Conservation (phyloP, 2,113 vertebrate genomes). For the Ariopsis seemanni region DNA sequence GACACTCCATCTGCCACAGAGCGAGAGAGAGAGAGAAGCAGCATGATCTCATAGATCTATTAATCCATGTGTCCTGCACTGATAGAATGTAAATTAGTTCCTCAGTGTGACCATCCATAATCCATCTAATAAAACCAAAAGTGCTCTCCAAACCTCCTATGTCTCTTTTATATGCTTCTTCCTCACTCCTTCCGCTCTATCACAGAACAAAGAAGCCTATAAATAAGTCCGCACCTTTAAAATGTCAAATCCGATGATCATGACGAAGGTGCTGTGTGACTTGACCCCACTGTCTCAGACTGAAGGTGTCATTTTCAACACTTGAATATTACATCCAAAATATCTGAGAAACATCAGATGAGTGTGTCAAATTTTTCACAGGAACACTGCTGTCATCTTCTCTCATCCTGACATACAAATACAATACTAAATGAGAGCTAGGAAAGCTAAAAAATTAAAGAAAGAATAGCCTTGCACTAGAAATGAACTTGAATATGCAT, state of each 20-base stretch:
- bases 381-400: background rate
- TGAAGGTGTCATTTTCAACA: background rate
- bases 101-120: conserved; percentile 21
- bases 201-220: conserved; percentile 13
- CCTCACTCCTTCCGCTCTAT: background rate
- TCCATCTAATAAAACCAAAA: conserved; percentile 27
- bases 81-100: conserved; percentile 5
- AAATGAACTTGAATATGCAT: background rate
- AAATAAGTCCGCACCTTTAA: background rate
- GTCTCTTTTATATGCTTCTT: background rate
- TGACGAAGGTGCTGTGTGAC: background rate
- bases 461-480: background rate
- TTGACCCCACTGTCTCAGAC: background rate
- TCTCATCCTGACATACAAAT: background rate
- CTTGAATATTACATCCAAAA: background rate
- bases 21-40: background rate
- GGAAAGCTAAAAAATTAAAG: background rate
- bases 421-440: background rate
- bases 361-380: background rate
- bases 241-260: conserved; percentile 22
- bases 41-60: background rate
- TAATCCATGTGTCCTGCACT: background rate
- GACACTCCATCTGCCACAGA: conserved; percentile 12
- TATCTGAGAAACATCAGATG: background rate
- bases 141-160: background rate